These are phyloP conservation scores for Blomia tropicalis DNA, from an alignment of 2,888 invertebrate genomes.

Conservation along the genomic window DNA sequence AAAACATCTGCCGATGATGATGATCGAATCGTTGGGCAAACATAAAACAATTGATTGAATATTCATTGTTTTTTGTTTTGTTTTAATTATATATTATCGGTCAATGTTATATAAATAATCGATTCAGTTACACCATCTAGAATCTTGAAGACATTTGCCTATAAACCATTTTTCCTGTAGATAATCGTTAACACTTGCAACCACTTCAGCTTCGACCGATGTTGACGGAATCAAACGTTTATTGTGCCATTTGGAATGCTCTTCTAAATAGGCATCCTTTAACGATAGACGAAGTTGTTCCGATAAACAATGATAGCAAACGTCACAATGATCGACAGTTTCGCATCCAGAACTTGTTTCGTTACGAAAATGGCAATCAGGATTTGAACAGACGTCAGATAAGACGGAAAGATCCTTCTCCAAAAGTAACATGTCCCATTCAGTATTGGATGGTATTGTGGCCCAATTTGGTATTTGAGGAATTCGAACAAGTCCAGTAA, in stretches of 20 bases:
- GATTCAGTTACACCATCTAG: conserved; percentile 54
- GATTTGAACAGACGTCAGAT: conserved; percentile 47
- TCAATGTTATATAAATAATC: too few species aligned
- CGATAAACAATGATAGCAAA: conserved; percentile 62
- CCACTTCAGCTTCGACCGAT: conserved; percentile 24
- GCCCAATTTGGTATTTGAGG: conserved; percentile 9
- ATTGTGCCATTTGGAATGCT: conserved; percentile 59
- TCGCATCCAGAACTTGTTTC: not conserved
- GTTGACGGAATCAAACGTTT: conserved; percentile 60
- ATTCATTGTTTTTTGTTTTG: too few species aligned
- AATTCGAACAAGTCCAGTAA: conserved; percentile 51
- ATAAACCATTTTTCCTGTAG: conserved; percentile 67
- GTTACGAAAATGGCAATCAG: conserved; percentile 33
- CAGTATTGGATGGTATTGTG: conserved; percentile 34
- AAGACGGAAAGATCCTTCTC: conserved; percentile 60
- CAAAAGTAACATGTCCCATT: conserved; percentile 51
- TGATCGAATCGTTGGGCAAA: too few species aligned
- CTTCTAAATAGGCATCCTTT: conserved; percentile 57
- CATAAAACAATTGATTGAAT: too few species aligned
- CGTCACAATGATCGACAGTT: conserved; percentile 45
- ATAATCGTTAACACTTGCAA: conserved; percentile 45
- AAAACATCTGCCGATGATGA: too few species aligned
- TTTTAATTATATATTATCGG: too few species aligned
- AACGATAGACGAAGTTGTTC: conserved; percentile 45
- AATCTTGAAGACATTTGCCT: conserved; percentile 66